phyloP scores from a whole-genome alignment of 1,140 invertebrate species.

The Meloidogyne chitwoodi region DNA sequence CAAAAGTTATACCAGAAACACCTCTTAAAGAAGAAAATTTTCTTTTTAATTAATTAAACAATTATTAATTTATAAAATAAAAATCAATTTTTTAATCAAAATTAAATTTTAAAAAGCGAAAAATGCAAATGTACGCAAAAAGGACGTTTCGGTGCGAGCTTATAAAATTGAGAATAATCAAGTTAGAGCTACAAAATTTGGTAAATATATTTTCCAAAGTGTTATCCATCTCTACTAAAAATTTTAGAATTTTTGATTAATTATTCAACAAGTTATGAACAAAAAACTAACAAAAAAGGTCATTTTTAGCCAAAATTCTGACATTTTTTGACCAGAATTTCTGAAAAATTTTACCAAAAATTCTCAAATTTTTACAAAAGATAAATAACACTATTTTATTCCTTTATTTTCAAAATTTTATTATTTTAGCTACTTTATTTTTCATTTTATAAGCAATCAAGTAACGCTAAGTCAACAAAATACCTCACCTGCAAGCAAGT shows the following conservation, averaged over 20 bases:
- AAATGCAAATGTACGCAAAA: background rate
- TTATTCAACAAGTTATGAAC: background rate
- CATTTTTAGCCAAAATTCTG: too few species aligned
- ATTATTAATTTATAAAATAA: too few species aligned
- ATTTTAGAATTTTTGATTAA: background rate
- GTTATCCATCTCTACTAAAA: background rate
- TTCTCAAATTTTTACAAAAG: background rate
- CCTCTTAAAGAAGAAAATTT: background rate
- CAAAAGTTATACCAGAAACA: background rate
- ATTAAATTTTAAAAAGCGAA: background rate
- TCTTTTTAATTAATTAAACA: too few species aligned
- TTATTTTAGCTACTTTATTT: background rate
- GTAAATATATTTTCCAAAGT: background rate
- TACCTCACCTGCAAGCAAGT: constrained; percentile 2
- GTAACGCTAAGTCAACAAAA: background rate
- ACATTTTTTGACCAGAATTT: background rate
- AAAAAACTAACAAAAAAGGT: background rate
- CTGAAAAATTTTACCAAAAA: background rate
- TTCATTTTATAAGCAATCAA: background rate
- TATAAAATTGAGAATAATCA: too few species aligned
- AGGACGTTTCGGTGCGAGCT: too few species aligned
- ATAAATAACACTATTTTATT: background rate
- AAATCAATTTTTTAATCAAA: background rate
- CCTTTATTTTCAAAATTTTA: background rate
- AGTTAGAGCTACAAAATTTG: background rate